Evolutionary conservation across 2,888 invertebrate species (phyloP).

Genomic region (Caradrina kadenii): DNA sequence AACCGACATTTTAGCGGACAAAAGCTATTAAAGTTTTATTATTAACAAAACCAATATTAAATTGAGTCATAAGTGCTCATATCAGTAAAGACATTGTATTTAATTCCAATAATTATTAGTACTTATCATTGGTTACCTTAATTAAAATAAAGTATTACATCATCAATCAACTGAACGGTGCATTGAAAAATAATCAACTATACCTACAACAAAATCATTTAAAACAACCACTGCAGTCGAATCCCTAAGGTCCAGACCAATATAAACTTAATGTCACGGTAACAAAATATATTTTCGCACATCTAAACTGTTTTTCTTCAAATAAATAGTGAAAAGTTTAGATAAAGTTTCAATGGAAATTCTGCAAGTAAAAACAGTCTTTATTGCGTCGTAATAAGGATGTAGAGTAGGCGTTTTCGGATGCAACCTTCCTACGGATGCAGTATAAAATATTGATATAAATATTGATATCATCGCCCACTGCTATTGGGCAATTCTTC

Average conservation of each 20-base stretch:
- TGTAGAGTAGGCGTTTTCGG: slow-evolving; percentile 18
- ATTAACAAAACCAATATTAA: no score
- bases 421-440: slow-evolving; percentile 41
- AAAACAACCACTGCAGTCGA: slow-evolving; percentile 17
- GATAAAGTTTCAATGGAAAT: slow-evolving; percentile 24
- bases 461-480: slow-evolving; percentile 52
- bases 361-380: slow-evolving; percentile 12
- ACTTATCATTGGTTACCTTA: slow-evolving; percentile 9
- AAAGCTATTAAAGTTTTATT: no score
- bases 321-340: slow-evolving; percentile 13
- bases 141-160: slow-evolving; percentile 35
- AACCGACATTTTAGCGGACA: no score
- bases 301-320: neutral
- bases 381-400: slow-evolving; percentile 10
- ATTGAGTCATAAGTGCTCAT: neutral
- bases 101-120: slow-evolving; percentile 4
- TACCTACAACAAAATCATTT: slow-evolving; percentile 11
- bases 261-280: neutral
- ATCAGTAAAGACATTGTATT: slow-evolving; percentile 5
- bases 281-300: slow-evolving; percentile 3
- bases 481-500: slow-evolving; percentile 41
- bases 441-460: slow-evolving; percentile 22
- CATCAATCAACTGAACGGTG: neutral
- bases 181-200: slow-evolving; percentile 5
- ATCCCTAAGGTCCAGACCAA: slow-evolving; percentile 21